These are phyloP conservation scores for Chloroclysta siterata DNA, from an alignment of 2,888 invertebrate genomes.

Conservation along the genomic window DNA sequence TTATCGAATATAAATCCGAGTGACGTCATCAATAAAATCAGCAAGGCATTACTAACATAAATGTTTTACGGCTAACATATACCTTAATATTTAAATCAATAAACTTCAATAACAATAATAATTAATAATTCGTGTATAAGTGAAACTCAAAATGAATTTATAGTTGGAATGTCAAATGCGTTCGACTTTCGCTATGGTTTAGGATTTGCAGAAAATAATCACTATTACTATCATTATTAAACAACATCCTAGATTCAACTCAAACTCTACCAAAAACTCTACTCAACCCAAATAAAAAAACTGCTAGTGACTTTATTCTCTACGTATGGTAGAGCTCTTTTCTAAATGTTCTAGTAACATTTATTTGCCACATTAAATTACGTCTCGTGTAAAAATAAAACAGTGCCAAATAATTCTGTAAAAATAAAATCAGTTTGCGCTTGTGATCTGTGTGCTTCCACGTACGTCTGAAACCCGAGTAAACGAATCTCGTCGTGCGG, in stretches of 20 bases:
- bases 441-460: slow-evolving; percentile 46
- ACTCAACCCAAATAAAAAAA: background rate
- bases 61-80: slow-evolving; percentile 20
- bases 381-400: slow-evolving; percentile 1
- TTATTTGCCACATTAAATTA: background rate
- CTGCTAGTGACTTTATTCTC: no score
- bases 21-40: slow-evolving; percentile 34
- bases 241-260: no score
- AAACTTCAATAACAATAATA: no score
- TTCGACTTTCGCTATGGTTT: background rate
- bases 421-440: background rate
- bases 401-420: background rate
- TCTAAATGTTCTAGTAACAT: background rate
- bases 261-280: no score
- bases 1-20: background rate
- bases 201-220: background rate
- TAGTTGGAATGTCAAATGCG: no score
- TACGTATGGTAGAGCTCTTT: no score
- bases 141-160: background rate
- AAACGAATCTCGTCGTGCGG: slow-evolving; percentile 66
- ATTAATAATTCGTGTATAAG: background rate
- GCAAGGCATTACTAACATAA: slow-evolving; percentile 20
- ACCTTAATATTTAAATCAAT: slow-evolving; percentile 21
- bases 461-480: slow-evolving; percentile 64
- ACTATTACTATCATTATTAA: no score